Conservation (phyloP, 2,113 vertebrate genomes). For the Xenus cinereus region DNA sequence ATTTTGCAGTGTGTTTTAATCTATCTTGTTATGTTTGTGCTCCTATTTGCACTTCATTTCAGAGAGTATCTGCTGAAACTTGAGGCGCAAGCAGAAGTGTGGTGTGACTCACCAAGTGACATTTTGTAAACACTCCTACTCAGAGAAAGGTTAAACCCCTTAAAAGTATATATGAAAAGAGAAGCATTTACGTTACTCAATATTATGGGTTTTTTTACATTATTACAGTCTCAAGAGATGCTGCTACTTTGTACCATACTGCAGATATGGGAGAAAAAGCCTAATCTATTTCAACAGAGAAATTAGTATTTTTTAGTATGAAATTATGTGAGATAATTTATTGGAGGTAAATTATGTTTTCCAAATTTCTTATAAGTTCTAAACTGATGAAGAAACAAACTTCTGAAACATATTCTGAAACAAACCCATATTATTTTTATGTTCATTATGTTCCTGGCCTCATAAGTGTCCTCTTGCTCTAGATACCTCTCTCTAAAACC, state of each 20-base stretch:
- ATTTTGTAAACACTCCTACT: neutral
- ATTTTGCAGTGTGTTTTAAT: neutral
- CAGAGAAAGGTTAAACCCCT: neutral
- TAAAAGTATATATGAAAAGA: neutral
- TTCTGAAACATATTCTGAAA: neutral
- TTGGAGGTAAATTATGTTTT: neutral
- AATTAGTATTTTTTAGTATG: neutral
- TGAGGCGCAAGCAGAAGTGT: neutral
- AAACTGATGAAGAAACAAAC: neutral
- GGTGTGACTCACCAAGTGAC: neutral
- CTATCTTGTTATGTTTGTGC: neutral
- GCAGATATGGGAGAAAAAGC: neutral
- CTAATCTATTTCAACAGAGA: neutral
- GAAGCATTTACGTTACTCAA: neutral
- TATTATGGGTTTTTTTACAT: neutral
- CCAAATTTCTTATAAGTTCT: neutral
- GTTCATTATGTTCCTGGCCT: neutral
- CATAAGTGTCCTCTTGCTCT: neutral
- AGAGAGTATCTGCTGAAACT: neutral
- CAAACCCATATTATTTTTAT: neutral
- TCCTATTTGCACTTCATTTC: neutral
- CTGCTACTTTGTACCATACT: neutral
- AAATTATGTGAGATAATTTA: neutral
- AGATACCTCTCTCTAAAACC: neutral
- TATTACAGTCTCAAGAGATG: neutral